Percentiles rank a stretch among this genome's conserved stretches.
phyloP scores from a whole-genome alignment of 2,888 invertebrate genomes.

The Pyrrhosoma nymphula region DNA sequence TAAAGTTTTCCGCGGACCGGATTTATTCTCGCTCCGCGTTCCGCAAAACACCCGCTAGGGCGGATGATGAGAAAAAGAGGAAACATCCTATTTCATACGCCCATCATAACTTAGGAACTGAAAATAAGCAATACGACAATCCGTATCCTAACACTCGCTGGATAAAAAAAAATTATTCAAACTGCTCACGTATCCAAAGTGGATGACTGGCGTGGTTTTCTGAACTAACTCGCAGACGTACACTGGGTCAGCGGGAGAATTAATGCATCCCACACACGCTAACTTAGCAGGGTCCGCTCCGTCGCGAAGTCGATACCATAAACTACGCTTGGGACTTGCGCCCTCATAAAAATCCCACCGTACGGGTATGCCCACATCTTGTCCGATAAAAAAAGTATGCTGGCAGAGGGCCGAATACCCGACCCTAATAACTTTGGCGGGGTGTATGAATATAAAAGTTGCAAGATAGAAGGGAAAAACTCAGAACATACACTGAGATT shows the following conservation, averaged over 20 bases:
- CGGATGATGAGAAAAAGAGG: not conserved
- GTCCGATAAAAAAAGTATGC: not conserved
- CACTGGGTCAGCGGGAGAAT: constrained; percentile 5
- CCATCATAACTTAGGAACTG: not conserved
- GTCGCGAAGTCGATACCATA: not conserved
- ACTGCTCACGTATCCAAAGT: not conserved
- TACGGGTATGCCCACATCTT: not conserved
- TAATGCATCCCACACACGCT: not conserved
- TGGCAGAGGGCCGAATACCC: not conserved
- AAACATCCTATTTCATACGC: not conserved
- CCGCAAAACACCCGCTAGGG: not conserved
- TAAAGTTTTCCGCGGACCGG: not conserved
- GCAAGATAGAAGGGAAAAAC: not conserved
- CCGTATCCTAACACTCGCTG: not conserved
- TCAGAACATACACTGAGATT: not conserved
- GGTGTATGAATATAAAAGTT: not conserved
- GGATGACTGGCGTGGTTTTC: not conserved
- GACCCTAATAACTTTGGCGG: not conserved
- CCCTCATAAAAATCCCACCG: not conserved
- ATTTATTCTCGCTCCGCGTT: not conserved
- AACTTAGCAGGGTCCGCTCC: not conserved
- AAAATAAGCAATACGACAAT: not conserved
- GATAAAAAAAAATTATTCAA: not conserved
- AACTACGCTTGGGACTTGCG: not conserved
- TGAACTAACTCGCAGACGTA: not conserved